Base-by-base conservation (phyloP, 2,888 invertebrate species). In the Erebia epiphron region DNA sequence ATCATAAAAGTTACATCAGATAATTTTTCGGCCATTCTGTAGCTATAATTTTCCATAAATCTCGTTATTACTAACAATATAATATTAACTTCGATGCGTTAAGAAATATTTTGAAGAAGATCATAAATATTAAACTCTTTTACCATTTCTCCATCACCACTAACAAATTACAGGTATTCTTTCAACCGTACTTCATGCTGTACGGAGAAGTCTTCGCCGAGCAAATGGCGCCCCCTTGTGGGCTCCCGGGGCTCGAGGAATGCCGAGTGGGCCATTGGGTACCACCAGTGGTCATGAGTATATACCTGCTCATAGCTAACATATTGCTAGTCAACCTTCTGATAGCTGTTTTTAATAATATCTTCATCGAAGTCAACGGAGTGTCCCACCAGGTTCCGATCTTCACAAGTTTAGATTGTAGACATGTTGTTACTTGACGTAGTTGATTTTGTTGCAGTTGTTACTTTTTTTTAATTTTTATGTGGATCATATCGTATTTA, bases 181-280 rank as follows among this genome's bases (percentile, higher is more conserved):
- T 98, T 91, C 98, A 99, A 92, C 99, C 98, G 21, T 99, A 99
- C 91, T 99, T 99, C 93, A 99, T 99, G 99, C 95, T 99, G 86
- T 99, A 99, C 91, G 99, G 99, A 80, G 99, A 99, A 94, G 97
- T 99, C 78, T 99, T 99, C 89, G 99, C 99, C 35, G 98, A 98
- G 85, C 97, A 97, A 85, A 99, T 99, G 90, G 98, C 99, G 84
- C 98, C 98, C 35, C 96, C 96, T 5, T 98, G 98, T 84, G 97
- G 97, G n/a, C 94, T 95, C 75, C 95, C 95, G 0, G 95, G 95
- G 46, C 95, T 96, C 85, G 94, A 94, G 70, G 94, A 95, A 50
- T 98, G 98, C 88, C 95, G 96, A 73, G 96, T 97, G 65, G 98
- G 98, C 64, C 96, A 97, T 82, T 99, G 99, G 99, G 97, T 99